phyloP scores from a whole-genome alignment of 1,140 invertebrate species.

The Aporrectodea caliginosa region DNA sequence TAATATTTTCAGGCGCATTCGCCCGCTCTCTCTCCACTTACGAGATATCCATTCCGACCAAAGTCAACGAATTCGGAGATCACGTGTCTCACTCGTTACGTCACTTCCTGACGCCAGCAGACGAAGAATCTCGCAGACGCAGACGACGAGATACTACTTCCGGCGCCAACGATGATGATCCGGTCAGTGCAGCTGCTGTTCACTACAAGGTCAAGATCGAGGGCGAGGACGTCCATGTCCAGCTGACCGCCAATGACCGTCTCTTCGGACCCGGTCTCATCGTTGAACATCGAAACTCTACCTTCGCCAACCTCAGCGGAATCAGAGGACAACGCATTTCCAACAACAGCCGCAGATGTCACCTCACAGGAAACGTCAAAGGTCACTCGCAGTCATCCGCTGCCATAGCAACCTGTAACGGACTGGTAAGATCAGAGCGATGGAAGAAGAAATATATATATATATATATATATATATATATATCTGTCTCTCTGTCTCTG shows the following conservation, averaged over 20 bases:
- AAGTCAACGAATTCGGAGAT: constrained; percentile 59
- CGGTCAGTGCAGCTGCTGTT: constrained; percentile 39
- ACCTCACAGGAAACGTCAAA: constrained; percentile 70
- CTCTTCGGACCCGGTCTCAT: constrained; percentile 68
- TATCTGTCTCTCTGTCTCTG: too few relatives aligned
- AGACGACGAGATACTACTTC: constrained; percentile 31
- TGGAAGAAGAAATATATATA: neutral
- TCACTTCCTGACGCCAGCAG: constrained; percentile 29
- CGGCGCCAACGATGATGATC: constrained; percentile 38
- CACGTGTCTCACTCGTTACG: constrained; percentile 61
- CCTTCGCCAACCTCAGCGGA: constrained; percentile 52
- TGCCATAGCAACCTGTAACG: constrained; percentile 74
- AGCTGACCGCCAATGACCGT: constrained; percentile 62
- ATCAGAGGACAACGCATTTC: constrained; percentile 33
- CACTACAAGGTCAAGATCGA: constrained; percentile 62
- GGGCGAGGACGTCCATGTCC: constrained; percentile 60
- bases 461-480: too few relatives aligned
- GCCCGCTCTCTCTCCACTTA: constrained; percentile 51
- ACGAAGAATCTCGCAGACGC: constrained; percentile 29
- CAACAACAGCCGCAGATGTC: constrained; percentile 61
- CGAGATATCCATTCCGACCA: constrained; percentile 60
- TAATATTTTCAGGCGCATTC: constrained; percentile 41
- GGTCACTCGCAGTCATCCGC: constrained; percentile 66
- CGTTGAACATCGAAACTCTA: constrained; percentile 64
- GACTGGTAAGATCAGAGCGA: constrained; percentile 66